phyloP scores from a whole-genome alignment of 1,140 invertebrate genomes.

The Macrocentrus cingulum region DNA sequence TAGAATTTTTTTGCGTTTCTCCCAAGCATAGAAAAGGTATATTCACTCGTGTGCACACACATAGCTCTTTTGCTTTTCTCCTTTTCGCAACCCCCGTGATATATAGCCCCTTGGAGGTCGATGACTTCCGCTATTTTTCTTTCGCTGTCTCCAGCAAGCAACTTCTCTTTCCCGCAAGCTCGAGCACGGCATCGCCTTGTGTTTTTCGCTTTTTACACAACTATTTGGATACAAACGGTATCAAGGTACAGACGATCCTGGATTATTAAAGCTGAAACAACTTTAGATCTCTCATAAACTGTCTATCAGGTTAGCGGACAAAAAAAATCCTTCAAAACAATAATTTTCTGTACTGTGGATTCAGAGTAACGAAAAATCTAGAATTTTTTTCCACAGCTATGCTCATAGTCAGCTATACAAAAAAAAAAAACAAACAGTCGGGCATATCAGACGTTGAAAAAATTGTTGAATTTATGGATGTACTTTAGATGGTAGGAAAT shows the following conservation, averaged over 20 bases:
- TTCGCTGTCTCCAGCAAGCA: constrained; percentile 64
- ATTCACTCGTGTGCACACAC: neutral
- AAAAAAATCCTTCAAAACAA: no score
- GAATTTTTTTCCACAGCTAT: no score
- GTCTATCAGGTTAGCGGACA: no score
- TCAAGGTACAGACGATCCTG: no score
- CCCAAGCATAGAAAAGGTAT: neutral
- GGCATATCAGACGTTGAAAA: constrained; percentile 35
- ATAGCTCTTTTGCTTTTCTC: constrained; percentile 1
- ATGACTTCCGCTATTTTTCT: constrained; percentile 76
- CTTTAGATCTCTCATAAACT: no score
- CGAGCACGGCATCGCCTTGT: constrained; percentile 13
- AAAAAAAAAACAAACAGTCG: no score
- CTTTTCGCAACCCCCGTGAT: constrained; percentile 60
- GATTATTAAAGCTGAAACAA: no score
- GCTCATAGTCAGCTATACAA: no score
- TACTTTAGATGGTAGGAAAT: constrained; percentile 35
- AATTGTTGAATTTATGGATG: constrained; percentile 51
- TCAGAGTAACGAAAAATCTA: no score
- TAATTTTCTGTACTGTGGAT: no score
- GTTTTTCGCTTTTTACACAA: constrained; percentile 24
- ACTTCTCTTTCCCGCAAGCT: constrained; percentile 49
- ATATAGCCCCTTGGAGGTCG: constrained; percentile 72
- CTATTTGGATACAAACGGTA: neutral
- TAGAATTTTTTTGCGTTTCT: constrained; percentile 16